Evolutionary conservation across 2,888 invertebrate species (phyloP), one percentile per base, ranked within the genome.

Genomic region (Epistrophe grossulariae): DNA sequence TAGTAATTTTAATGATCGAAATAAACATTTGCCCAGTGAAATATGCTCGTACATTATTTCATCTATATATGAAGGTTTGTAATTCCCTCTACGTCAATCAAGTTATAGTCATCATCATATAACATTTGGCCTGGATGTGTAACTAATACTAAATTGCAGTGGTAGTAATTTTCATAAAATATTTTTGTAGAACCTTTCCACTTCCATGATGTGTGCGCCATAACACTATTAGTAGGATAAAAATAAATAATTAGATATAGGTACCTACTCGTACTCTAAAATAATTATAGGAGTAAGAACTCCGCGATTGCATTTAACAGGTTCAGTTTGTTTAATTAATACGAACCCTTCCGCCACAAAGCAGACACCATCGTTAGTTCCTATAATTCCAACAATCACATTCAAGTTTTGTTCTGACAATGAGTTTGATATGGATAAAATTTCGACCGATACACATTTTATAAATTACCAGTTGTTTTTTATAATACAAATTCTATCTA

Each of bases 1-100:
- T 66, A 72, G 43, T 52, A 60, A 35, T 35, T 66, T 43, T 66
- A 72, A 78, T 78, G 50, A 52, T 43, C 50, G 43, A 59, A 17
- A 57, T 64, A 59, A 77, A 48, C 64, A 71, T 64, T 52, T 45
- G 10, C 38, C 15, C n/a, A 57, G 57, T 28, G 38, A 70, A n/a
- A 40, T 70, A 17, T 45, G 5, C 45, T 28, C 43, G 7, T 52
- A 13, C 45, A n/a, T 45, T 45, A 35, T 35, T 35, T 45, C 13
- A 24, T 24, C n/a, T 24, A 17, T 7, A 11, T 13, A 13, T 28
- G 15, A 7, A 15, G 24, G 24, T 24, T 2, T 15, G 15, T 28
- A 70, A 55, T 70, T 55, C 38, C 55, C 24, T 55, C 9, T 15
- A 52, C 52, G 55, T 55, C 70, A 70, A 70, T 70, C 68, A 68